Evolutionary conservation across 1,140 invertebrate species (phyloP).

Genomic region (Bombus pascuorum): DNA sequence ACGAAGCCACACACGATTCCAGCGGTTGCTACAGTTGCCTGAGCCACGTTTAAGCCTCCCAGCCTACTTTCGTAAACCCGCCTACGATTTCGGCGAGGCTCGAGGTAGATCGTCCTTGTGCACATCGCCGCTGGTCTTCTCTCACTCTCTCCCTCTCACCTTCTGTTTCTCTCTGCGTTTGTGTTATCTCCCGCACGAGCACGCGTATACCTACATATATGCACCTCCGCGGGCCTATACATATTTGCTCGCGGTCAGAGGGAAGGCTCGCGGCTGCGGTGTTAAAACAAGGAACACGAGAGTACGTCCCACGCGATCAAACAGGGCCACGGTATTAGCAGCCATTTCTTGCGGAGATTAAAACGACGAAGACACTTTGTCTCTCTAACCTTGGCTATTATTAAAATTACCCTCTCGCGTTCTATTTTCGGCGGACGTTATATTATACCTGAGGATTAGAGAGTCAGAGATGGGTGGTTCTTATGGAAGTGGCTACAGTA

Average conservation of each 20-base stretch:
- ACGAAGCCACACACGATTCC: slow-evolving; percentile 45
- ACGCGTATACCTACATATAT: not conserved
- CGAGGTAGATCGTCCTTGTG: not conserved
- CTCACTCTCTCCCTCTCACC: no score
- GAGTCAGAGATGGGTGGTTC: not conserved
- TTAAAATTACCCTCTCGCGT: not conserved
- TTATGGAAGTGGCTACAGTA: not conserved
- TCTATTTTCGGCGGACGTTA: not conserved
- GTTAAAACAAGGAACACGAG: slow-evolving; percentile 40
- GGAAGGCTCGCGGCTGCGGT: slow-evolving; percentile 28
- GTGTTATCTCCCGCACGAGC: not conserved
- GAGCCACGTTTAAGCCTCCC: slow-evolving; percentile 38
- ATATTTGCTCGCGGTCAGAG: slow-evolving; percentile 41
- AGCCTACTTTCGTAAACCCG: slow-evolving; percentile 40
- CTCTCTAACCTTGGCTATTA: not conserved
- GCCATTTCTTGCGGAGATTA: slow-evolving; percentile 14
- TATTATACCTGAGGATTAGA: not conserved
- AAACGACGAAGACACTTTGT: not conserved
- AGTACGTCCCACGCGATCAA: slow-evolving; percentile 23
- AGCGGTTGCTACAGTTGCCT: slow-evolving; percentile 26
- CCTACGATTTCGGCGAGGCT: slow-evolving; percentile 27
- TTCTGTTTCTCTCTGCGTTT: not conserved
- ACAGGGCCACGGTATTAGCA: slow-evolving; percentile 14
- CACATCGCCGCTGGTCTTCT: not conserved
- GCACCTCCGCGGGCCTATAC: not conserved